These are phyloP conservation scores for Tetraneura akinire DNA, from an alignment of 1,140 invertebrate genomes.

Conservation along the genomic window DNA sequence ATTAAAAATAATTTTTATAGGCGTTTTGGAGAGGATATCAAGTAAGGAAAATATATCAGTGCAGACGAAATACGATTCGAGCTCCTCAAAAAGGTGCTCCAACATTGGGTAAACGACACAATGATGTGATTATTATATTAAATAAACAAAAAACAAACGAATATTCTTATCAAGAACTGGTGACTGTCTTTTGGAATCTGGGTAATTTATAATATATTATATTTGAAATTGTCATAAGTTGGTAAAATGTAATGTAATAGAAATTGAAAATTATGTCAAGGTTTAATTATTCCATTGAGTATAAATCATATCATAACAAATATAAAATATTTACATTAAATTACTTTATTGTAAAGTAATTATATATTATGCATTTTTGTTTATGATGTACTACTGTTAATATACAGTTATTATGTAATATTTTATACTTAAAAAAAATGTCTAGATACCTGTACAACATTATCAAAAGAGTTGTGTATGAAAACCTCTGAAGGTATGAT, in stretches of 20 bases:
- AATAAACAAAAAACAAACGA: constrained; percentile 38
- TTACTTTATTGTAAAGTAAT: too few relatives aligned
- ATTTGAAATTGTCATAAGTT: background rate
- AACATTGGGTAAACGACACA: constrained; percentile 54
- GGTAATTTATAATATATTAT: background rate
- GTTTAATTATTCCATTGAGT: too few relatives aligned
- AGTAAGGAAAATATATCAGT: constrained; percentile 58
- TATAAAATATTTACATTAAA: background rate
- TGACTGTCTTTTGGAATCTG: constrained; percentile 29
- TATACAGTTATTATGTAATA: too few relatives aligned
- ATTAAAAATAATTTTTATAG: constrained; percentile 56
- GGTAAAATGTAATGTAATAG: background rate
- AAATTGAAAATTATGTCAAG: too few relatives aligned
- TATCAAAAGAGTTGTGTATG: constrained; percentile 60
- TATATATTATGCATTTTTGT: constrained; percentile 55
- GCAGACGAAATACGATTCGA: constrained; percentile 52
- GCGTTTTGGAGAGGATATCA: constrained; percentile 66
- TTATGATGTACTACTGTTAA: too few relatives aligned
- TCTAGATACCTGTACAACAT: constrained; percentile 63
- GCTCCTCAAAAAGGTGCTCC: background rate
- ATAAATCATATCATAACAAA: background rate
- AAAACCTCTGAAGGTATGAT: constrained; percentile 58
- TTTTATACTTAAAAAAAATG: too few relatives aligned
- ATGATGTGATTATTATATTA: constrained; percentile 4
- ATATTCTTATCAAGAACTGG: constrained; percentile 27